Evolutionary conservation across 2,888 invertebrate species (phyloP).

Genomic region (Andricus curvator): DNA sequence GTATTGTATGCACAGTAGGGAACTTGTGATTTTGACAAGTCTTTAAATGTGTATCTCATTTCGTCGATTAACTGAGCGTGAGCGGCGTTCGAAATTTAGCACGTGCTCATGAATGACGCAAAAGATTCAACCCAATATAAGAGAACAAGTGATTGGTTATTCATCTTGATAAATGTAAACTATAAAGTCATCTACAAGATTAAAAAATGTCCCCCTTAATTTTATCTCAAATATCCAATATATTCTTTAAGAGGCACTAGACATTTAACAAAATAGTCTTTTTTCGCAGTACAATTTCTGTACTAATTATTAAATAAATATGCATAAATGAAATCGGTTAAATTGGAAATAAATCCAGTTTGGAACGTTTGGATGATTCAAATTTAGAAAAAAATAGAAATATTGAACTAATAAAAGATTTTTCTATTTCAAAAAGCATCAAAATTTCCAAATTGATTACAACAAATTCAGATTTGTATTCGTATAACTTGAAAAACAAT

Average conservation of each 20-base stretch:
- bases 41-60: slow-evolving; percentile 28
- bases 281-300: too few species aligned
- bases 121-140: neutral
- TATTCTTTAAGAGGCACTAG: neutral
- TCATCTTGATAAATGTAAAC: neutral
- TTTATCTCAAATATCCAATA: neutral
- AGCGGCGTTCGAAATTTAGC: slow-evolving; percentile 4
- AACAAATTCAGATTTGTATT: neutral
- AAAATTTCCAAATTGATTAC: too few species aligned
- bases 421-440: too few species aligned
- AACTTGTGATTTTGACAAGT: slow-evolving; percentile 25
- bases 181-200: neutral
- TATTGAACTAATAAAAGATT: too few species aligned
- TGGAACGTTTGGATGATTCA: too few species aligned
- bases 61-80: slow-evolving; percentile 29
- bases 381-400: too few species aligned
- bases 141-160: slow-evolving; percentile 13
- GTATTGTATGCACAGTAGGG: slow-evolving; percentile 25
- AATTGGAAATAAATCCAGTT: too few species aligned
- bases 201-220: neutral
- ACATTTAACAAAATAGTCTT: too few species aligned
- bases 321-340: too few species aligned
- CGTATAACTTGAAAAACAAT: neutral
- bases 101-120: slow-evolving; percentile 15
- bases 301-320: too few species aligned